Conservation (phyloP, 2,797 vertebrate species). For the Aulostomus chinensis region DNA sequence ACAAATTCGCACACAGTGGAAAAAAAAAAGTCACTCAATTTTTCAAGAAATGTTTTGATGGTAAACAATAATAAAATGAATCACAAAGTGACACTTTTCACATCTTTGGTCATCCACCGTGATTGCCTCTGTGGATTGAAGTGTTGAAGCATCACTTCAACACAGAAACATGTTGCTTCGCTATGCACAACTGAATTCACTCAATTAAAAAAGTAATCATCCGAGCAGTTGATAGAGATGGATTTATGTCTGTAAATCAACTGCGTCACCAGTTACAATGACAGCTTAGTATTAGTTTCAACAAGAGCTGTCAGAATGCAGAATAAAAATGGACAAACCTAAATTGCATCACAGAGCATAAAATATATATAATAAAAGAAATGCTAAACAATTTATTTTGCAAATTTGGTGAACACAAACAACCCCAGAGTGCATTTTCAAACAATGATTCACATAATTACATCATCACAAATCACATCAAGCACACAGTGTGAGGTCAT, state of each 20-base stretch:
- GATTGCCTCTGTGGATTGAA: slow-evolving; percentile 7
- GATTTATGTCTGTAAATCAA: not conserved
- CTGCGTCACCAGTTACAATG: slow-evolving; percentile 5
- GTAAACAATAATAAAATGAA: slow-evolving; percentile 19
- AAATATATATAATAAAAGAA: too few relatives aligned
- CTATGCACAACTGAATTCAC: slow-evolving; percentile 3
- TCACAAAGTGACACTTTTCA: slow-evolving; percentile 45
- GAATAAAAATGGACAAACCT: too few relatives aligned
- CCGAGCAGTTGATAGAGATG: not conserved
- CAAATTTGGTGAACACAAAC: too few relatives aligned
- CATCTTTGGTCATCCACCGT: slow-evolving; percentile 38
- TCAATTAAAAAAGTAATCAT: not conserved
- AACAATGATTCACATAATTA: slow-evolving; percentile 1
- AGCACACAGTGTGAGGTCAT: too few relatives aligned
- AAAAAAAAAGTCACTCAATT: slow-evolving; percentile 11
- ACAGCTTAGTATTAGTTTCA: not conserved
- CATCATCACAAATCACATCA: too few relatives aligned
- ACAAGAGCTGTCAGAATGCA: too few relatives aligned
- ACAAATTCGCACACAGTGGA: slow-evolving; percentile 34
- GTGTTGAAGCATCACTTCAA: slow-evolving; percentile 10
- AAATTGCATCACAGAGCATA: too few relatives aligned
- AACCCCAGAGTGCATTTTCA: too few relatives aligned
- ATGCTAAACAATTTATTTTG: too few relatives aligned
- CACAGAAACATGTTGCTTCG: not conserved
- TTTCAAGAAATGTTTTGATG: slow-evolving; percentile 21